Base-by-base conservation (phyloP, 2,797 vertebrate species). In the Natrix natrix region DNA sequence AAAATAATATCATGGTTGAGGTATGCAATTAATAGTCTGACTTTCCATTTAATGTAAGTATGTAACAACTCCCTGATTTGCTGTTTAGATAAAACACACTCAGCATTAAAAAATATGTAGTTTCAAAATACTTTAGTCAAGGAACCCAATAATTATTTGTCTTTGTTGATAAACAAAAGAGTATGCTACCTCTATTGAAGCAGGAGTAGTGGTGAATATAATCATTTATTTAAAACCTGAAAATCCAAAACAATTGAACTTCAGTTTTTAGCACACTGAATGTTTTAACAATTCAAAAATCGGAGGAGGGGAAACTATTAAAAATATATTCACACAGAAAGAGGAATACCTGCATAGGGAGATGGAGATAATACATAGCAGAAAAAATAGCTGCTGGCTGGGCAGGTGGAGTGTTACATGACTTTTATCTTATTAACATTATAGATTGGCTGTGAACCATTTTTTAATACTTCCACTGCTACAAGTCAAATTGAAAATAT, bases 21-120 rank as follows among this genome's bases (percentile, higher is more conserved):
- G 66, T 57, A 90, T 94, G 20, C 57, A 95, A 93, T 95, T 96
- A 94, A 86, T 88, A 94, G 60, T 86, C 92, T 94, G 32, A 93
- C 74, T 94, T 94, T 59, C 24, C 94, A 28, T 93, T 90, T 93
- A 88, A 66, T 78, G 6, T 93, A 95, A 94, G 94, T 63, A 94
- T 93, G 87, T 78, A 87, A 83, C 63, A 52, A 55, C 87, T 94
- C 91, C 88, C 87, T 13, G 55, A 93, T 63, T 93, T 86, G 87
- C 32, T 13, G 93, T 92, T 96, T 94, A 63, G 24, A 16, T 32
- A 94, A 90, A 91, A 54, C 74, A 63, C 20, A 59, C 52, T 48
- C 52, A 52, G 11, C 37, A n/a, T 7, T n/a, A 57, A 91, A 93
- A 93, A 87, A 66, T 90, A 43, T 74, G 48, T 55, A 20, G 37